Evolutionary conservation across 2,797 vertebrate genomes (phyloP).

Genomic region (Anisognathus igniventris): DNA sequence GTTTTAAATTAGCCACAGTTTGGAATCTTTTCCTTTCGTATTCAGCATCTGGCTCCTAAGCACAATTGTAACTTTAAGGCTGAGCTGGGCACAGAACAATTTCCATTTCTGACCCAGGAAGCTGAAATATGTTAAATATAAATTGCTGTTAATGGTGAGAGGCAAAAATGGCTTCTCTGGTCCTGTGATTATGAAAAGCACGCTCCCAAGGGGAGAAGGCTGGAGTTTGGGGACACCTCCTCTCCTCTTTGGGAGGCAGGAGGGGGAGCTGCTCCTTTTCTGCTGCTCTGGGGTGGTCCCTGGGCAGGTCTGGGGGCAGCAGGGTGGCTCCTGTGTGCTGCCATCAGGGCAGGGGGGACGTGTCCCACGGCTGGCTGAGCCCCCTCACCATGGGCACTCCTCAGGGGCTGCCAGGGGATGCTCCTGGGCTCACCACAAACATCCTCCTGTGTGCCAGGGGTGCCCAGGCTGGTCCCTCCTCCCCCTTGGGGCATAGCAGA

Average conservation of each 20-base stretch:
- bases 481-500: neutral
- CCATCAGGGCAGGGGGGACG: fast-evolving
- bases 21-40: neutral
- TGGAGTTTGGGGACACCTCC: neutral
- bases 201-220: neutral
- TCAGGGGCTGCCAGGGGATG: neutral
- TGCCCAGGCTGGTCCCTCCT: neutral
- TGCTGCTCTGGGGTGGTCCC: neutral
- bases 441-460: neutral
- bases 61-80: neutral
- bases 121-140: neutral
- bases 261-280: neutral
- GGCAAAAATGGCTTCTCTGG: neutral
- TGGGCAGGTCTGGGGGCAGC: neutral
- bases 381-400: fast-evolving
- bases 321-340: neutral
- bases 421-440: fast-evolving
- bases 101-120: slow-evolving; percentile 23
- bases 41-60: neutral
- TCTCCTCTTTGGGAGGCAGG: neutral
- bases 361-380: fast-evolving
- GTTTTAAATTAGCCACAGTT: neutral
- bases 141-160: neutral
- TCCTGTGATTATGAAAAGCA: neutral
- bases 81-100: neutral